These are phyloP conservation scores for Gastracanthus pulcherrimus DNA, from an alignment of 2,888 invertebrate species.

Conservation along the genomic window DNA sequence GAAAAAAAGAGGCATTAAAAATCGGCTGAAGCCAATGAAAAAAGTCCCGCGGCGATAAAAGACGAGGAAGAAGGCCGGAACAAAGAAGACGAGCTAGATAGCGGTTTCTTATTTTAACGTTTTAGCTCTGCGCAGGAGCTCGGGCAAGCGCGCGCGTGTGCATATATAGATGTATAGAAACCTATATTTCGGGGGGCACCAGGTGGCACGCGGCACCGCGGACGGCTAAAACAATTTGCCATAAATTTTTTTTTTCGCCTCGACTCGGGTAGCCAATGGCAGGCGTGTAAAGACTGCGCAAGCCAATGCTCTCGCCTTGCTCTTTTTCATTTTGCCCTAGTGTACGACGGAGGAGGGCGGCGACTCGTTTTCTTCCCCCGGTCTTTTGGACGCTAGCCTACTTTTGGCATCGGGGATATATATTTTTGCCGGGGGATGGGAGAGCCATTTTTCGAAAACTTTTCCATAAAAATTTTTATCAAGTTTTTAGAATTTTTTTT, in stretches of 20 bases:
- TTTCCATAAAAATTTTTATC: background rate
- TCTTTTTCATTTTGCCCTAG: slow-evolving; percentile 35
- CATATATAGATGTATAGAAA: background rate
- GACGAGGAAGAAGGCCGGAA: too few species aligned
- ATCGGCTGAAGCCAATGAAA: background rate
- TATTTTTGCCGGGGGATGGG: background rate
- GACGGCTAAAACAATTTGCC: slow-evolving; percentile 74
- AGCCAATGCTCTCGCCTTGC: slow-evolving; percentile 11
- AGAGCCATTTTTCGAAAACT: background rate
- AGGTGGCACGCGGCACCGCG: slow-evolving; percentile 67
- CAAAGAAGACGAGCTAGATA: background rate
- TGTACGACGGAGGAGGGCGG: too few species aligned
- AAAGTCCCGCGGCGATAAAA: background rate
- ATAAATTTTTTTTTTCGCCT: slow-evolving; percentile 67
- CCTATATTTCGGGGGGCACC: slow-evolving; percentile 68
- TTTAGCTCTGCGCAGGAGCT: background rate
- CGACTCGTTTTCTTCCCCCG: background rate
- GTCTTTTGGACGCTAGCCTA: slow-evolving; percentile 20
- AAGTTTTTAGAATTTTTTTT: too few species aligned
- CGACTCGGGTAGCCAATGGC: slow-evolving; percentile 13
- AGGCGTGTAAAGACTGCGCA: slow-evolving; percentile 27
- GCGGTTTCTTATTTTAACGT: slow-evolving; percentile 30
- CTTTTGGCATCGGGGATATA: background rate
- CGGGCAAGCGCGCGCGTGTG: background rate
- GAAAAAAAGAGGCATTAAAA: background rate